Evolutionary conservation across 2,888 invertebrate genomes (phyloP).

Genomic region (Amphipoea lucens): DNA sequence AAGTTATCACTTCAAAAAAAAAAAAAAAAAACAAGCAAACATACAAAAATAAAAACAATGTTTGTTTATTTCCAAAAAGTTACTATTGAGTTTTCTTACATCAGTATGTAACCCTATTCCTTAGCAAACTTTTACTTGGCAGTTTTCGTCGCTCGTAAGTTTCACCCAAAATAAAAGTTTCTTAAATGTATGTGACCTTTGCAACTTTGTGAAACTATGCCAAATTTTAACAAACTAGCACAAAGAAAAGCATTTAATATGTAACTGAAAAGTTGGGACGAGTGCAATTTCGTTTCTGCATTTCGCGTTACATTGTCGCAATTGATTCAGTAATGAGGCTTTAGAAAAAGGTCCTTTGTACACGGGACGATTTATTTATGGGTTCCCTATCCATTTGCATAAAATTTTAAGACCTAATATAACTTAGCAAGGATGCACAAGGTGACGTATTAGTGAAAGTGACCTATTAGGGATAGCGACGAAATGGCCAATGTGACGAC

Average conservation of each 20-base stretch:
- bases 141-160: conserved; percentile 28
- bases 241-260: conserved; percentile 42
- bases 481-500: too few species aligned
- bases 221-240: conserved; percentile 38
- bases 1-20: too few species aligned
- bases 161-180: conserved; percentile 39
- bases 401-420: too few species aligned
- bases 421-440: too few species aligned
- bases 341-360: neutral
- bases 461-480: too few species aligned
- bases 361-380: neutral
- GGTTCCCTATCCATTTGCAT: too few species aligned
- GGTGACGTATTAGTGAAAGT: too few species aligned
- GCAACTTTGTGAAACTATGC: conserved; percentile 46
- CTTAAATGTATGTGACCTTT: conserved; percentile 22
- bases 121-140: conserved; percentile 13
- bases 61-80: conserved; percentile 10
- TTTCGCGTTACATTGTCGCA: neutral
- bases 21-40: too few species aligned
- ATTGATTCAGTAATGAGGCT: neutral
- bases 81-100: neutral
- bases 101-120: neutral
- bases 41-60: neutral
- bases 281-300: neutral
- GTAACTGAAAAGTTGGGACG: conserved; percentile 7